Percentiles rank a stretch among this genome's conserved stretches.
Conservation (phyloP, 2,888 invertebrate species). For the Cheilosia impressa region DNA sequence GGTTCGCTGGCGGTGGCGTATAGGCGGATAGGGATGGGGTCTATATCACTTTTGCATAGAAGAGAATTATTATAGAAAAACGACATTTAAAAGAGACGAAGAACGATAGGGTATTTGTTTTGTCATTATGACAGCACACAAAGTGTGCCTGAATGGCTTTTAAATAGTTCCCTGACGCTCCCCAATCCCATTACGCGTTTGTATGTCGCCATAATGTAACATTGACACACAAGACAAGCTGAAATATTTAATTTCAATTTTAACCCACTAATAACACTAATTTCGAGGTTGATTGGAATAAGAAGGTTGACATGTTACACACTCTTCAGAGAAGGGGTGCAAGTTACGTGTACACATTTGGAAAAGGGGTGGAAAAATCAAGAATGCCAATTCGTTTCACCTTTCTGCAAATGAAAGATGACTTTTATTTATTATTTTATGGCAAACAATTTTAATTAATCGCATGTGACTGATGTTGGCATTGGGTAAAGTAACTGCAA, state of each 20-base stretch:
- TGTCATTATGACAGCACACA: constrained; percentile 82
- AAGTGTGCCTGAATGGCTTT: constrained; percentile 63
- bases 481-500: constrained; percentile 23
- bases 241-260: constrained; percentile 74
- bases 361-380: constrained; percentile 30
- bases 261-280: constrained; percentile 66
- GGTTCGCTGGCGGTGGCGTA: constrained; percentile 4
- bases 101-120: constrained; percentile 80
- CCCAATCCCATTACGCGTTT: constrained; percentile 1
- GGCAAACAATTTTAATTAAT: constrained; percentile 59
- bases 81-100: constrained; percentile 64
- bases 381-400: constrained; percentile 53
- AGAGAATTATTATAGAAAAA: constrained; percentile 54
- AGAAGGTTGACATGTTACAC: constrained; percentile 25
- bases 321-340: constrained; percentile 8
- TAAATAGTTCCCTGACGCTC: constrained; percentile 56
- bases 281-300: constrained; percentile 56
- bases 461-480: constrained; percentile 15
- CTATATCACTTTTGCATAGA: constrained; percentile 12
- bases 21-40: not conserved
- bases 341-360: not conserved
- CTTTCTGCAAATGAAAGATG: constrained; percentile 18
- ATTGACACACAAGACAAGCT: constrained; percentile 60
- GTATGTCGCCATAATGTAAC: constrained; percentile 35
- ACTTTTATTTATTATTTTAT: constrained; percentile 33